Conservation (phyloP, 92 coral and sea anemone genomes). For the Porites rus region DNA sequence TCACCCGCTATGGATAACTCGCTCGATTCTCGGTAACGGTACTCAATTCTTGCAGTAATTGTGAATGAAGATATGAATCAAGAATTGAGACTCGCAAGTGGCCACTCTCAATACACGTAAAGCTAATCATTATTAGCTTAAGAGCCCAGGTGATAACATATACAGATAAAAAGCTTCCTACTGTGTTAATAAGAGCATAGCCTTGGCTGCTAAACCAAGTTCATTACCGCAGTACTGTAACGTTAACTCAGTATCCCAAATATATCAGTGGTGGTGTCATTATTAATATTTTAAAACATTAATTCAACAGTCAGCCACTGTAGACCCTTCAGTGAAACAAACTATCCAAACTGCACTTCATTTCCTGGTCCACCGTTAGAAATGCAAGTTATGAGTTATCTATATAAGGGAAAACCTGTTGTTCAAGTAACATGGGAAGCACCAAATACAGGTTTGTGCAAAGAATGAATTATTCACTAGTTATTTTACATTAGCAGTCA, state of each 20-base stretch:
- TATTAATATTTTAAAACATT: background rate
- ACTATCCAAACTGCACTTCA: slow-evolving; percentile 17
- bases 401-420: background rate
- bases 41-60: too few relatives aligned
- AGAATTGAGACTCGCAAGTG: too few relatives aligned
- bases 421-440: slow-evolving; percentile 25
- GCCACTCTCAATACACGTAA: too few relatives aligned
- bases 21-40: too few relatives aligned
- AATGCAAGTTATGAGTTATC: background rate
- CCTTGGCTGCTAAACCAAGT: too few relatives aligned
- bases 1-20: too few relatives aligned
- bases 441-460: slow-evolving; percentile 29
- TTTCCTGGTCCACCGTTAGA: slow-evolving; percentile 41
- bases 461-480: background rate
- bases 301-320: slow-evolving; percentile 5
- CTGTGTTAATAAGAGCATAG: too few relatives aligned
- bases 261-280: background rate
- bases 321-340: background rate
- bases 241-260: background rate
- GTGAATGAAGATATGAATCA: too few relatives aligned
- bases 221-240: background rate
- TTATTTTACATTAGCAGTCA: too few relatives aligned
- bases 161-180: too few relatives aligned
- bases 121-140: too few relatives aligned
- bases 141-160: too few relatives aligned